A percentile compares a stretch with the other conserved stretches of the same genome.
Evolutionary conservation across 2,888 invertebrate genomes (phyloP).

Genomic region (Platypus cylindrus): DNA sequence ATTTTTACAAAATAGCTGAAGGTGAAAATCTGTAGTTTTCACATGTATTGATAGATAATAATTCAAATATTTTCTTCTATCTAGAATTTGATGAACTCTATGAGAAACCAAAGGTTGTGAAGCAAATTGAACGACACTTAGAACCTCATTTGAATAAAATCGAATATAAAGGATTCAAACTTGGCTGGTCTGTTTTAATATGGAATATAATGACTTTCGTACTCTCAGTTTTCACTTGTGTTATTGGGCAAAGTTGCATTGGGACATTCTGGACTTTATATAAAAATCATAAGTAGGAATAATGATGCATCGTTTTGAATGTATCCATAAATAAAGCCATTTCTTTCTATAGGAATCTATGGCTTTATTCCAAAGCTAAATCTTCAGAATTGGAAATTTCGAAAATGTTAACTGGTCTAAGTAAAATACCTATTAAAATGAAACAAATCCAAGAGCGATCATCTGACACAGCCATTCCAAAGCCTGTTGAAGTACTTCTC

Average conservation of each 20-base stretch:
- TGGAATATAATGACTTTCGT: slow-evolving; percentile 21
- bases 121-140: slow-evolving; percentile 9
- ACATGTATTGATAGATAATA: background rate
- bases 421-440: slow-evolving; percentile 19
- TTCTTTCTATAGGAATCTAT: slow-evolving; percentile 7
- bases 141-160: slow-evolving; percentile 9
- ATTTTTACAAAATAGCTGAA: slow-evolving; percentile 10
- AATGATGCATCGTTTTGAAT: too few species aligned
- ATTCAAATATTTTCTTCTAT: slow-evolving; percentile 3
- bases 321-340: slow-evolving; percentile 2
- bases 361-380: slow-evolving; percentile 3
- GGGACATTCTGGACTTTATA: slow-evolving; percentile 15
- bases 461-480: slow-evolving; percentile 14
- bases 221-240: slow-evolving; percentile 19
- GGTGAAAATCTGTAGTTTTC: slow-evolving; percentile 2
- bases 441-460: slow-evolving; percentile 10
- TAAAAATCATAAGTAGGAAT: slow-evolving; percentile 13
- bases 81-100: slow-evolving; percentile 14
- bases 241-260: slow-evolving; percentile 14
- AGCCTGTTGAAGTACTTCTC: background rate
- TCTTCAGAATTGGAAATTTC: slow-evolving; percentile 2
- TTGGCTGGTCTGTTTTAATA: slow-evolving; percentile 19
- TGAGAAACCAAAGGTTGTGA: slow-evolving; percentile 9
- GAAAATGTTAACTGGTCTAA: slow-evolving; percentile 4
- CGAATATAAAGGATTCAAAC: slow-evolving; percentile 13